Evolutionary conservation across 2,113 vertebrate genomes (phyloP).

Genomic region (Rhea americana): DNA sequence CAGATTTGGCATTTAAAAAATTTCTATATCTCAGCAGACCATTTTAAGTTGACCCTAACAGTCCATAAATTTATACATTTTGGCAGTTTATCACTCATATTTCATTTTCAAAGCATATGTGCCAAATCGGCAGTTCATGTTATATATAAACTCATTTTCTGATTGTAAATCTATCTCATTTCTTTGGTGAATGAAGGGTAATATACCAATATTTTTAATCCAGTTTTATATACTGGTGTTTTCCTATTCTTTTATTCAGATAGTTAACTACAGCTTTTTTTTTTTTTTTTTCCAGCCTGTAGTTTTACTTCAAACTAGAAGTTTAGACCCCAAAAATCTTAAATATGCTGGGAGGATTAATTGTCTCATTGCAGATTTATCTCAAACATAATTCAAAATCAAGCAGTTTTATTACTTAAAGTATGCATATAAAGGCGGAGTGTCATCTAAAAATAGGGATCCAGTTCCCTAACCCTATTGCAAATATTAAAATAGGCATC

Average conservation of each 20-base stretch:
- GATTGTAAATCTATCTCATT: not conserved
- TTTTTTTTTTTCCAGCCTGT: not conserved
- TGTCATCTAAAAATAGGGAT: not conserved
- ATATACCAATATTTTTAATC: not conserved
- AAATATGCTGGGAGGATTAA: not conserved
- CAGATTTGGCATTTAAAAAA: not conserved
- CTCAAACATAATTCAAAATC: not conserved
- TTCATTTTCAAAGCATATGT: not conserved
- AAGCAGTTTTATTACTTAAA: not conserved
- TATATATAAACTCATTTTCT: not conserved
- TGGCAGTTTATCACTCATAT: not conserved
- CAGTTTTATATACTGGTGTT: not conserved
- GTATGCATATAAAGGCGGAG: not conserved
- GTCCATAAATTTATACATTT: not conserved
- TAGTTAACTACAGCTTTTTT: not conserved
- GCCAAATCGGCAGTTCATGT: not conserved
- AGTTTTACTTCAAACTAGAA: not conserved
- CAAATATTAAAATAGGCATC: not conserved
- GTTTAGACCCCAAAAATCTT: not conserved
- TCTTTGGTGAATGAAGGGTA: not conserved
- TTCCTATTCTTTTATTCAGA: not conserved
- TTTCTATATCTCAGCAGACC: not conserved
- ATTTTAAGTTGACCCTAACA: not conserved
- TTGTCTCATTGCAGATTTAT: not conserved
- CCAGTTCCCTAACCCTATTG: not conserved